Conservation (phyloP, 1,140 invertebrate species). For the Amphibalanus amphitrite region DNA sequence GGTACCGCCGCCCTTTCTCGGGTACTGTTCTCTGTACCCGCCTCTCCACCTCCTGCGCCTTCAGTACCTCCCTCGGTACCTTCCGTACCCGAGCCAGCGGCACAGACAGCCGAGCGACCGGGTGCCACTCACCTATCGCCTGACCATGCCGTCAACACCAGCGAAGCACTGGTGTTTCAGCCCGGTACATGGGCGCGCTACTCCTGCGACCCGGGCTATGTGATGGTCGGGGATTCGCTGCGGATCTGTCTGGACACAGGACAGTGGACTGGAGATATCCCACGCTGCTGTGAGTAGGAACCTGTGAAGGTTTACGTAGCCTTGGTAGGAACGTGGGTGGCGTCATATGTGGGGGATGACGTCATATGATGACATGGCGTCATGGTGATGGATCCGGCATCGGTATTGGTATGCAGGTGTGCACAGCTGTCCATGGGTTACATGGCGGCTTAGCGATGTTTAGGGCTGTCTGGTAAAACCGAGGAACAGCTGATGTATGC, state of each 20-base stretch:
- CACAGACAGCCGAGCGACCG: background rate
- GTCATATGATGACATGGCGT: too few species aligned
- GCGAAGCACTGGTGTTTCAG: background rate
- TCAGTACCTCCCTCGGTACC: too few species aligned
- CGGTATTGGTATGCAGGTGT: background rate
- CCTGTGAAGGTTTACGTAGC: too few species aligned
- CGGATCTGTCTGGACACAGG: background rate
- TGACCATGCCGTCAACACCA: background rate
- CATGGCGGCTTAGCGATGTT: too few species aligned
- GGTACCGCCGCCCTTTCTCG: background rate
- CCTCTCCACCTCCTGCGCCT: background rate
- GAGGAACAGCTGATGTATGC: too few species aligned
- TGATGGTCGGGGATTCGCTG: background rate
- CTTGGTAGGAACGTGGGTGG: too few species aligned
- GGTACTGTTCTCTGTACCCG: background rate
- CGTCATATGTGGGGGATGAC: too few species aligned
- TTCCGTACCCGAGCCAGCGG: too few species aligned
- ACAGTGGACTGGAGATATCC: background rate
- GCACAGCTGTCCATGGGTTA: background rate
- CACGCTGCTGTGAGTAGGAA: background rate
- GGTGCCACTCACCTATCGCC: background rate
- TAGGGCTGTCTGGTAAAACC: too few species aligned
- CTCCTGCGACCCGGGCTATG: background rate
- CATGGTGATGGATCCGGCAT: too few species aligned
- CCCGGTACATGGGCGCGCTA: background rate